Conservation (phyloP, 2,113 vertebrate genomes). For the Pleuronectes platessa region DNA sequence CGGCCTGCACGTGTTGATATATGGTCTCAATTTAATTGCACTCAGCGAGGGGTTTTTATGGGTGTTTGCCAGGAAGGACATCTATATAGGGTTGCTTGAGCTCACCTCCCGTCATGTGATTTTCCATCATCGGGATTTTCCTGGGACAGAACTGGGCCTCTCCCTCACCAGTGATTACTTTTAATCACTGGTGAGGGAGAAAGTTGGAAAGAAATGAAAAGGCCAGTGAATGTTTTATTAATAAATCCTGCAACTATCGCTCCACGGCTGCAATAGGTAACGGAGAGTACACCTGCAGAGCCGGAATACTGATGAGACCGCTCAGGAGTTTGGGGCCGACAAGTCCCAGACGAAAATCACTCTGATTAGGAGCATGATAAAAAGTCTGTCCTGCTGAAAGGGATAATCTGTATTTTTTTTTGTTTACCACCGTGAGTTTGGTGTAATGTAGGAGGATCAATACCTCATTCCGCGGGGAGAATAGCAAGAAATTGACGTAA, state of each 20-base stretch:
- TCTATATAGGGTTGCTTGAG: constrained; percentile 66
- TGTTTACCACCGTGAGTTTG: constrained; percentile 35
- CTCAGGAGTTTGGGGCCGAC: constrained; percentile 1
- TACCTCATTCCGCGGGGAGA: constrained; percentile 44
- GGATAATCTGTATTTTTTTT: constrained; percentile 9
- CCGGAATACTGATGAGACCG: constrained; percentile 39
- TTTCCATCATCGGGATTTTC: constrained; percentile 42
- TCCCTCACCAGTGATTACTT: constrained; percentile 47
- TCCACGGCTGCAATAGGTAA: constrained; percentile 15
- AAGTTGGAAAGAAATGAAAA: constrained; percentile 16
- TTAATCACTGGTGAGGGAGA: constrained; percentile 51
- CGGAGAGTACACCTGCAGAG: constrained; percentile 9
- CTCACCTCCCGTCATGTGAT: constrained; percentile 51
- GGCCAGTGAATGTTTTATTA: constrained; percentile 53
- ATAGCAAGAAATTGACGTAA: constrained; percentile 42
- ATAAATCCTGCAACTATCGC: constrained; percentile 47
- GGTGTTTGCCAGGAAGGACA: constrained; percentile 64
- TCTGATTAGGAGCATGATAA: constrained; percentile 23
- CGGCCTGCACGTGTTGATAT: constrained; percentile 73
- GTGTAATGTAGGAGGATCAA: constrained; percentile 45
- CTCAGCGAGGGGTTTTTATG: constrained; percentile 77
- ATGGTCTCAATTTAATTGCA: constrained; percentile 78
- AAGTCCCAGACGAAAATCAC: constrained; percentile 22
- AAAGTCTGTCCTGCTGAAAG: constrained; percentile 16
- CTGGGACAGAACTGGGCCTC: constrained; percentile 47